Percentiles rank a stretch among this genome's conserved stretches.
Evolutionary conservation across 2,888 invertebrate species (phyloP).

Genomic region (Invenusta paracnida): DNA sequence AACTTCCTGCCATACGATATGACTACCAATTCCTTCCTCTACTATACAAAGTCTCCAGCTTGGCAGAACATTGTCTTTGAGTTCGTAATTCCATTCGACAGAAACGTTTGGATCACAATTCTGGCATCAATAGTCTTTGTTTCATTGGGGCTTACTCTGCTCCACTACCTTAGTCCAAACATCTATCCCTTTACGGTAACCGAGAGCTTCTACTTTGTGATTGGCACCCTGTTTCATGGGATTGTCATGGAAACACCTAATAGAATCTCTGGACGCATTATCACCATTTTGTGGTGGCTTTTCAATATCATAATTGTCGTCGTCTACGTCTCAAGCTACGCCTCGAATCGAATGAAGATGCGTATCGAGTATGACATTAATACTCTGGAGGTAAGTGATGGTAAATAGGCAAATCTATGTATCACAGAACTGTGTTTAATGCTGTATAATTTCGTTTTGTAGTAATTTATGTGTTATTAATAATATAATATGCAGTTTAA

Average conservation of each 20-base stretch:
- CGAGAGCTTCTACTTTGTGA: background rate
- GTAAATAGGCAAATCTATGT: too few relatives aligned
- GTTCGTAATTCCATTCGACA: background rate
- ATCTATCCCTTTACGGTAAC: background rate
- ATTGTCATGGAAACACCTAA: background rate
- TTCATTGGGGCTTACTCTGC: background rate
- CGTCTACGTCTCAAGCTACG: background rate
- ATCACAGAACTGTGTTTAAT: too few relatives aligned
- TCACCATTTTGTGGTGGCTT: background rate
- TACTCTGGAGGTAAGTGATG: background rate
- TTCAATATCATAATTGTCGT: background rate
- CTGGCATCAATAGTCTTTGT: background rate
- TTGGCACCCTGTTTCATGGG: background rate
- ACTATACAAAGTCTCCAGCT: too few relatives aligned
- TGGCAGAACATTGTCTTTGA: background rate
- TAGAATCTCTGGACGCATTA: background rate
- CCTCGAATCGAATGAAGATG: background rate
- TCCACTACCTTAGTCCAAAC: background rate
- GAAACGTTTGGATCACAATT: background rate
- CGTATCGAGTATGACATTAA: background rate
- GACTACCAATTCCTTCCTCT: too few relatives aligned
- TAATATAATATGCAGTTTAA: too few relatives aligned
- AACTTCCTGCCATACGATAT: too few relatives aligned
- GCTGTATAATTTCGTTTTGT: too few relatives aligned
- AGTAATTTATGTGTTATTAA: too few relatives aligned